phyloP scores from a whole-genome alignment of 2,113 vertebrate species.

The Sialia sialis region DNA sequence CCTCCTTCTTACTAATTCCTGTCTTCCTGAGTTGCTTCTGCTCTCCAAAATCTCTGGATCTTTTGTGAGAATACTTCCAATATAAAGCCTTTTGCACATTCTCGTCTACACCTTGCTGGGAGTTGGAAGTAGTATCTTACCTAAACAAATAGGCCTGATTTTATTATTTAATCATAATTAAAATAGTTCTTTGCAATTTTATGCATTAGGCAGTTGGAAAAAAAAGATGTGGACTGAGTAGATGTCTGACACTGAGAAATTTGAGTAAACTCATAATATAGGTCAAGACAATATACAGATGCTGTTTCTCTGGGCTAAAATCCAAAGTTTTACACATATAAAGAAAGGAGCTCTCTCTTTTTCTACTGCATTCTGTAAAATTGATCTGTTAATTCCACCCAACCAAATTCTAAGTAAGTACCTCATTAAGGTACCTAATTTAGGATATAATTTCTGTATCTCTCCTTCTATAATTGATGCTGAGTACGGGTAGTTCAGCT shows the following conservation, averaged over 20 bases:
- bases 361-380: not conserved
- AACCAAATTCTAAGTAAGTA: not conserved
- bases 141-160: not conserved
- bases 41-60: not conserved
- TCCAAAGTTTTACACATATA: not conserved
- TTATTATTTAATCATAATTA: not conserved
- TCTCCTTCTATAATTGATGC: not conserved
- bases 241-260: not conserved
- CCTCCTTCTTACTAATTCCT: not conserved
- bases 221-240: not conserved
- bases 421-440: not conserved
- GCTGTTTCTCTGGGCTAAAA: not conserved
- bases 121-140: not conserved
- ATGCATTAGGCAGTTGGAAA: not conserved
- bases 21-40: not conserved
- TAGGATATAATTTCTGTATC: not conserved
- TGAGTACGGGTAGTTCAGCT: not conserved
- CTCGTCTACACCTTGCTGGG: not conserved
- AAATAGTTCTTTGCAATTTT: not conserved
- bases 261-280: not conserved
- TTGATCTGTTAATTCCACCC: not conserved
- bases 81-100: not conserved
- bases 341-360: rapidly evolving
- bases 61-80: not conserved
- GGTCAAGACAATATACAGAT: not conserved